phyloP scores from a whole-genome alignment of 1,140 invertebrate species.

The Brachionus asplanchnoidis region DNA sequence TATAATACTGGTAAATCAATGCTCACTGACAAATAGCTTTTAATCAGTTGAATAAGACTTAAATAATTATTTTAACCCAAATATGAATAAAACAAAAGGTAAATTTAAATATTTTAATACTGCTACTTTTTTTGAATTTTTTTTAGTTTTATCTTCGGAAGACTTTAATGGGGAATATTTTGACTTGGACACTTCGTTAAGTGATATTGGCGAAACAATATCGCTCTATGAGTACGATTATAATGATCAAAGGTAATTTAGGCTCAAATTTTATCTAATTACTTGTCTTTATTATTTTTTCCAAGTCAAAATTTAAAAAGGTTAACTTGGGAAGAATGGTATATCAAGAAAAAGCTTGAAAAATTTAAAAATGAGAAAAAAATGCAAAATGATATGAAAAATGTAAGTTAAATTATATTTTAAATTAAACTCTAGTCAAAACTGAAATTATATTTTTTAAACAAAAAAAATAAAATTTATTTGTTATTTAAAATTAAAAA shows the following conservation, averaged over 20 bases:
- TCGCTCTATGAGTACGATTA: neutral
- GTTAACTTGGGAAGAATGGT: slow-evolving; percentile 39
- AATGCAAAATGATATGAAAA: neutral
- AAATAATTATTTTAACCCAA: neutral
- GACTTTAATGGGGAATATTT: neutral
- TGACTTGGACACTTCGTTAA: neutral
- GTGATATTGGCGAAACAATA: slow-evolving; percentile 27
- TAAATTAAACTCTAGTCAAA: neutral
- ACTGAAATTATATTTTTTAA: too few relatives aligned
- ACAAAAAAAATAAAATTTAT: too few relatives aligned
- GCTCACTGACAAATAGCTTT: neutral
- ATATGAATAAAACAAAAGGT: neutral
- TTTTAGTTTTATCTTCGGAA: neutral
- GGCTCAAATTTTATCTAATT: neutral
- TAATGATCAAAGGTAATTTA: slow-evolving; percentile 28
- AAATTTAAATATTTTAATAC: neutral
- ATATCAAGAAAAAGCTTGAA: slow-evolving; percentile 37
- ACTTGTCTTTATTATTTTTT: neutral
- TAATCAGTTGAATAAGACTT: neutral
- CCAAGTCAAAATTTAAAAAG: neutral
- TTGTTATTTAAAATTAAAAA: too few relatives aligned
- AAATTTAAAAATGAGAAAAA: slow-evolving; percentile 23
- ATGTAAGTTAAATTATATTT: neutral
- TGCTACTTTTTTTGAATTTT: neutral
- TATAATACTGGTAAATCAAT: neutral